Evolutionary conservation across 2,113 vertebrate species (phyloP), one percentile per base, ranked within the genome.

Genomic region (Melospiza georgiana): DNA sequence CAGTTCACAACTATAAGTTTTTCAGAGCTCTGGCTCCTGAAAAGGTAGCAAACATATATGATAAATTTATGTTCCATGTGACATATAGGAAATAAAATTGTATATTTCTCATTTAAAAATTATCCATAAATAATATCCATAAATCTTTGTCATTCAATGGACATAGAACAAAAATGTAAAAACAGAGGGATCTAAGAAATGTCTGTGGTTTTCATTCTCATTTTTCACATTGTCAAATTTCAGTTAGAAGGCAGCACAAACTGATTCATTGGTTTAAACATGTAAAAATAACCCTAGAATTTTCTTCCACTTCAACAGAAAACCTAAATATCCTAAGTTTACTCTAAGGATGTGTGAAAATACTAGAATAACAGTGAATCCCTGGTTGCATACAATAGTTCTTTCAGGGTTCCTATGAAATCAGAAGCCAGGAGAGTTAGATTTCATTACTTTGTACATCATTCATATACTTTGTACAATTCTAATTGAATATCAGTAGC

Each of bases 11-110:
- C 79, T 98, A 97, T 52, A 98, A 98, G 80, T 98, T 96, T 97
- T 98, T 98, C 94, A 94, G 88, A 94, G 95, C 97, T 95, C 88
- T 98, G 62, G 91, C 95, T 96, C 97, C 97, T 90, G 96, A 97
- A 48, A 98, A 97, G 97, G 98, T 98, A 97, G 20, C 27, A 73
- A 69, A 75, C 15, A 2, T 61, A 33, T 31, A 54, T 19, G 16
- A 76, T 7, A 51, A 39, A 62, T 68, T 55, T 90, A 35, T 78
- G 3, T 85, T 94, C 75, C 79, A 6, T 84, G 71, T 39, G 83
- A 51, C 1, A 1, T 55, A 61, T 10, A 76, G 28, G 43, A 91
- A 96, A 71, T 82, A 30, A 24, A 82, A 54, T 21, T 89, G 13
- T 31, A 61, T 82, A 57, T 82, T 91, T 78, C 33, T 59, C 8